A percentile compares a stretch with the other conserved stretches of the same genome.
phyloP scores from a whole-genome alignment of 2,113 vertebrate genomes.

The Rattus rattus region DNA sequence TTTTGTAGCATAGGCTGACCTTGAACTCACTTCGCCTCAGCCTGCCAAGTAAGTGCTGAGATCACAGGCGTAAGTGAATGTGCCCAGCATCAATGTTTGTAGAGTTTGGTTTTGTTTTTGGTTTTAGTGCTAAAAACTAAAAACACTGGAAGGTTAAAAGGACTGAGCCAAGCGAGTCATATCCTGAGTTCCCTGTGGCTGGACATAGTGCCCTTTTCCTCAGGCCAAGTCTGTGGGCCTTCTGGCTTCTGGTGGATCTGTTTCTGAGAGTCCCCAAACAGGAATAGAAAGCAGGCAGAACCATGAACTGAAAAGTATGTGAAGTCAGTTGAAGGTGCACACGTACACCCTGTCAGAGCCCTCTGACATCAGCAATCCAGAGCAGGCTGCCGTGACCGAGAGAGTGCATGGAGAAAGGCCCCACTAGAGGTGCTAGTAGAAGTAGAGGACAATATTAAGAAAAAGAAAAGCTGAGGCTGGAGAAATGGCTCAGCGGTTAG shows the following conservation, averaged over 20 bases:
- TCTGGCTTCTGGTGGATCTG: fast-evolving
- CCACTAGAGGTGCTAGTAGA: background rate
- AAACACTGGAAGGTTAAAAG: background rate
- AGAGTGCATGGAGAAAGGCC: background rate
- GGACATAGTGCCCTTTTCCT: background rate
- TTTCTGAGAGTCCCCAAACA: background rate
- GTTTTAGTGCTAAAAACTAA: background rate
- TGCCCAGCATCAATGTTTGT: background rate
- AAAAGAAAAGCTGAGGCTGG: background rate
- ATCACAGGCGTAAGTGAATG: background rate
- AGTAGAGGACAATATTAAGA: background rate
- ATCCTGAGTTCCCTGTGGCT: background rate
- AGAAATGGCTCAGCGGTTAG: background rate
- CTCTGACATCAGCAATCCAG: background rate
- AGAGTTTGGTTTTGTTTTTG: background rate
- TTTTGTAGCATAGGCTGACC: background rate
- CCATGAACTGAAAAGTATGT: fast-evolving
- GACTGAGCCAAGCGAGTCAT: background rate
- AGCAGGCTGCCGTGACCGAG: background rate
- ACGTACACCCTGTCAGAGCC: fast-evolving
- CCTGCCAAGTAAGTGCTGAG: background rate
- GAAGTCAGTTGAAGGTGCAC: background rate
- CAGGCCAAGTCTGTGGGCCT: background rate
- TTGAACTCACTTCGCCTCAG: background rate
- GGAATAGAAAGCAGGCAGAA: background rate